phyloP scores from a whole-genome alignment of 2,113 vertebrate species.

The Poeciliopsis occidentalis region DNA sequence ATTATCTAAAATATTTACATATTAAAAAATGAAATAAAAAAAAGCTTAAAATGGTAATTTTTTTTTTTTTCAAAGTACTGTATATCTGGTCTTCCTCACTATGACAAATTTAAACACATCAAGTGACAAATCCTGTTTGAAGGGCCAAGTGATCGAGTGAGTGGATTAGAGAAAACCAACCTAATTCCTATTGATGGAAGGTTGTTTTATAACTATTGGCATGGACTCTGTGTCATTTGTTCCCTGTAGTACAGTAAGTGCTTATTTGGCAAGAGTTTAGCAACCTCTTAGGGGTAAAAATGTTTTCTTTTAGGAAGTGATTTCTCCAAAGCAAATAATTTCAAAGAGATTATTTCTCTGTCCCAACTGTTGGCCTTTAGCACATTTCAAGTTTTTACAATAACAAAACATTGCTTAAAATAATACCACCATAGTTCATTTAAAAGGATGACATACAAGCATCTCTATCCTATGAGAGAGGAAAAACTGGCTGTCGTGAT shows the following conservation, averaged over 20 bases:
- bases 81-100: constrained; percentile 30
- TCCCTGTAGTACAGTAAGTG: constrained; percentile 68
- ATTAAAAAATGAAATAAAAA: no score
- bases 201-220: constrained; percentile 61
- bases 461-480: neutral
- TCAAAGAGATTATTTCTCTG: constrained; percentile 7
- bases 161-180: constrained; percentile 49
- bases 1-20: neutral
- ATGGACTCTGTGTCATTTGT: constrained; percentile 59
- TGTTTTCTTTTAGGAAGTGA: constrained; percentile 61
- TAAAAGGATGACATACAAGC: neutral
- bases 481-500: neutral
- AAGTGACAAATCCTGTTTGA: constrained; percentile 41
- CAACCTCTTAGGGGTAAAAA: constrained; percentile 58
- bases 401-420: neutral
- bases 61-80: neutral
- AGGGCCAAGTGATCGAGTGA: constrained; percentile 15
- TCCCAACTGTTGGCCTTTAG: neutral
- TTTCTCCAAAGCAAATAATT: constrained; percentile 48
- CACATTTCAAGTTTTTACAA: constrained; percentile 4
- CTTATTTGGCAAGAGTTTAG: constrained; percentile 74
- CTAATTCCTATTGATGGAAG: constrained; percentile 54
- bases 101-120: constrained; percentile 25
- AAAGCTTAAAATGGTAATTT: neutral
- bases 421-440: neutral